Evolutionary conservation across 2,888 invertebrate genomes (phyloP).

Genomic region (Ectemnius cavifrons): DNA sequence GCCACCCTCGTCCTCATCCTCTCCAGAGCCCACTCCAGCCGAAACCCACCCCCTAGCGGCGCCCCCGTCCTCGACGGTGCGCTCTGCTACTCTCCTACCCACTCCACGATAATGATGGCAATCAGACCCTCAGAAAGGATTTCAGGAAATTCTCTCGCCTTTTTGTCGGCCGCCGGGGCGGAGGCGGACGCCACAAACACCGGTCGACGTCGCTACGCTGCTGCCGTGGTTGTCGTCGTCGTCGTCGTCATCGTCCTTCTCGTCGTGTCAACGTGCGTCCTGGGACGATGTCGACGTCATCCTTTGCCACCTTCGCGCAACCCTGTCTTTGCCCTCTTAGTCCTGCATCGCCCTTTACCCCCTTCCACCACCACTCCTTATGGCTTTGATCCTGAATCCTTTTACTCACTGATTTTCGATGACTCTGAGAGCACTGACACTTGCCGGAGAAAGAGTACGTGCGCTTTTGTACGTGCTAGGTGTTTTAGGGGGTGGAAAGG

Average conservation of each 20-base stretch:
- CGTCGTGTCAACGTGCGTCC: conserved; percentile 11
- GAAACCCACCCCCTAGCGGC: conserved; percentile 54
- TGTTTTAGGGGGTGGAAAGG: too few relatives aligned
- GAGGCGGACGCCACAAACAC: conserved; percentile 77
- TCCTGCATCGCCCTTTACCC: neutral
- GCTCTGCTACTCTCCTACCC: conserved; percentile 70
- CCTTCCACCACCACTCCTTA: conserved; percentile 2
- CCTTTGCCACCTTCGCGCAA: too few relatives aligned
- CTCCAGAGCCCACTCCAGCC: conserved; percentile 51
- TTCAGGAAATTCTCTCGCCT: conserved; percentile 79
- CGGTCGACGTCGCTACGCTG: conserved; percentile 66
- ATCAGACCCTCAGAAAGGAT: conserved; percentile 78
- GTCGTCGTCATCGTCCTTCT: conserved; percentile 31
- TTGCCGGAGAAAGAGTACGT: too few relatives aligned
- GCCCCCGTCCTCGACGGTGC: conserved; percentile 63
- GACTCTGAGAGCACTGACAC: too few relatives aligned
- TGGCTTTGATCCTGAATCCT: conserved; percentile 41
- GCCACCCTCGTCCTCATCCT: conserved; percentile 49
- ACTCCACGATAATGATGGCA: conserved; percentile 78
- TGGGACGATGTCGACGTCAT: neutral
- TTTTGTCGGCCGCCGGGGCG: conserved; percentile 76
- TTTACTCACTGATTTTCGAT: conserved; percentile 14
- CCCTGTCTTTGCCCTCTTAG: too few relatives aligned
- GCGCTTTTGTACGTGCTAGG: too few relatives aligned
- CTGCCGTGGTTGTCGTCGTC: conserved; percentile 29